phyloP scores from a whole-genome alignment of 2,797 vertebrate species.

The Mustela erminea region DNA sequence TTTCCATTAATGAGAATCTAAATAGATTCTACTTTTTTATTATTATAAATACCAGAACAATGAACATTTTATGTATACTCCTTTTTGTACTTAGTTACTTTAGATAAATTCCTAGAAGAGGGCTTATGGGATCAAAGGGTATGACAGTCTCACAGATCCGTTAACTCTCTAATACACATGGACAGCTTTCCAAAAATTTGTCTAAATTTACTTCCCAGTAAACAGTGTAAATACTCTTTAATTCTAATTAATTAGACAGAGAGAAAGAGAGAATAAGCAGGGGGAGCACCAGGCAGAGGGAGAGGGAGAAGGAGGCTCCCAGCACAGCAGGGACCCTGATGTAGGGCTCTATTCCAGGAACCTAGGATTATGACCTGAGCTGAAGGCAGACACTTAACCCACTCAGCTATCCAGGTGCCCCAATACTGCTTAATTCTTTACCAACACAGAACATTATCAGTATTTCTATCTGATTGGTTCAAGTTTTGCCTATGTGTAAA shows the following conservation, averaged over 20 bases:
- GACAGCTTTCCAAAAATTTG: not conserved
- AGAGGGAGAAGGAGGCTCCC: not conserved
- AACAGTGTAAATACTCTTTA: not conserved
- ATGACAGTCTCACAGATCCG: not conserved
- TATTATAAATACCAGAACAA: not conserved
- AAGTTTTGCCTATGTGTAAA: not conserved
- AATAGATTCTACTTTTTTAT: slow-evolving; percentile 10
- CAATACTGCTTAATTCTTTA: not conserved
- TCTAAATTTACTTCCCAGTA: not conserved
- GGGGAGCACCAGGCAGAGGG: not conserved
- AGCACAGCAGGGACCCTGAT: not conserved
- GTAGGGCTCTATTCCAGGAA: not conserved
- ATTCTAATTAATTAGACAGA: not conserved
- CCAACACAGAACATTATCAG: not conserved
- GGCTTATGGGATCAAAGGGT: not conserved
- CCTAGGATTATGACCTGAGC: not conserved
- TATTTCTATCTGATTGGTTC: not conserved
- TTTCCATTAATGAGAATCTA: slow-evolving; percentile 16
- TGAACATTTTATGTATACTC: not conserved
- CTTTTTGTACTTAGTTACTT: slow-evolving; percentile 13
- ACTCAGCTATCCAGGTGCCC: no score
- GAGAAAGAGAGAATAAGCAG: not conserved
- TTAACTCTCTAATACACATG: not conserved
- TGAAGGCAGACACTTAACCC: not conserved
- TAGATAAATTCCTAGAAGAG: not conserved